Conservation (phyloP, 2,113 vertebrate species). For the Hippocampus abdominalis region DNA sequence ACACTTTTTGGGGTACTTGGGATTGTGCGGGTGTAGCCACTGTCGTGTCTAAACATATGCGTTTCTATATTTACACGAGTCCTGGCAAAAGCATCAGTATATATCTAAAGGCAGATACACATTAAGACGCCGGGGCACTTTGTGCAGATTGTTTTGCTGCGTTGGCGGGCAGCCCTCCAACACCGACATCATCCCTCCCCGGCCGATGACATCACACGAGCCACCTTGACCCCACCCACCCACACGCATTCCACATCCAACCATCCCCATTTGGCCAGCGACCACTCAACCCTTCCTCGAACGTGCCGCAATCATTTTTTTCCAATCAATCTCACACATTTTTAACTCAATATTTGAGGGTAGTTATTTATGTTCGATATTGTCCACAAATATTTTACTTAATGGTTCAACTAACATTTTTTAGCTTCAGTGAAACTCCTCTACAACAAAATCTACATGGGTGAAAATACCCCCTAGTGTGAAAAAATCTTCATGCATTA, state of each 20-base stretch:
- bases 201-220: conserved; percentile 43
- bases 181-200: conserved; percentile 44
- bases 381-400: background rate
- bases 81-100: conserved; percentile 29
- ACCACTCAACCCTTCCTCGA: background rate
- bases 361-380: background rate
- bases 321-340: background rate
- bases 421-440: too few species aligned
- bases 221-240: conserved; percentile 10
- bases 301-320: background rate
- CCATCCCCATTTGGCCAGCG: background rate
- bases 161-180: conserved; percentile 53
- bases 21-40: background rate
- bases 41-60: background rate
- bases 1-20: background rate
- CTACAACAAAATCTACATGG: too few species aligned
- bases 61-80: conserved; percentile 32
- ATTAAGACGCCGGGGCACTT: conserved; percentile 56
- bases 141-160: conserved; percentile 59
- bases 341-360: background rate
- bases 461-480: too few species aligned
- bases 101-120: conserved; percentile 53
- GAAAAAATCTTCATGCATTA: too few species aligned
- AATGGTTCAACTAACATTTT: background rate
- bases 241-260: conserved; percentile 2